Percentiles rank a stretch among this genome's conserved stretches.
These are phyloP conservation scores for Scrobipalpa costella DNA, from an alignment of 2,888 invertebrate species.

Conservation along the genomic window DNA sequence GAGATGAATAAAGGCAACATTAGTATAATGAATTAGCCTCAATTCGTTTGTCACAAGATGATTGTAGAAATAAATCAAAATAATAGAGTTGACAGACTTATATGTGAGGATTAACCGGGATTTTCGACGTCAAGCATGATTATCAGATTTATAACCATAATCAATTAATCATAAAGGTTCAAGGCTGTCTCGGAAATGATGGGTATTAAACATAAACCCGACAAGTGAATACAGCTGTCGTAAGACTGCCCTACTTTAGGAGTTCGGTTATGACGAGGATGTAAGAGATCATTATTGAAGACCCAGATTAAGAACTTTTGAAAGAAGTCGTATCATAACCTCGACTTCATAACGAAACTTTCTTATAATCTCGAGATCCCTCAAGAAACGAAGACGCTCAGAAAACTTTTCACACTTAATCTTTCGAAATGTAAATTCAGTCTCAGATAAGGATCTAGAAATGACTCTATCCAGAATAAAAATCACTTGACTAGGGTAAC, in stretches of 20 bases:
- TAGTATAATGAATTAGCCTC: conserved; percentile 16
- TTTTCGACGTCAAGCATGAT: conserved; percentile 14
- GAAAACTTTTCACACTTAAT: conserved; percentile 6
- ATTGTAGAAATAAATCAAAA: conserved; percentile 21
- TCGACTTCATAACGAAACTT: not conserved
- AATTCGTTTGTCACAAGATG: conserved; percentile 20
- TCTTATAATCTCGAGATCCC: not conserved
- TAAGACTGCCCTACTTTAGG: not conserved
- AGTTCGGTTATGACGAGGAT: conserved; percentile 6
- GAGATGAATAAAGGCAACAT: not conserved
- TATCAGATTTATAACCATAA: conserved; percentile 8
- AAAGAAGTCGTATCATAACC: not conserved
- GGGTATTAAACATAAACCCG: conserved; percentile 2
- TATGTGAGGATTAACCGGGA: conserved; percentile 17
- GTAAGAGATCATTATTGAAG: not conserved
- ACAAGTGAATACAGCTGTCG: conserved; percentile 4
- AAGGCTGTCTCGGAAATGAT: conserved; percentile 8
- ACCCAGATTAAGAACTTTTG: conserved; percentile 5
- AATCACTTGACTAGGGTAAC: not conserved
- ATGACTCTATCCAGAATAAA: conserved; percentile 3
- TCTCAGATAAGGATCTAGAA: not conserved
- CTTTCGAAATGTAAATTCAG: conserved; percentile 7
- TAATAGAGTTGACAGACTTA: conserved; percentile 13
- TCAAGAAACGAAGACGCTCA: not conserved
- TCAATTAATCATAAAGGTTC: conserved; percentile 13